Evolutionary conservation across 1,140 invertebrate species (phyloP).

Genomic region (Musca domestica): DNA sequence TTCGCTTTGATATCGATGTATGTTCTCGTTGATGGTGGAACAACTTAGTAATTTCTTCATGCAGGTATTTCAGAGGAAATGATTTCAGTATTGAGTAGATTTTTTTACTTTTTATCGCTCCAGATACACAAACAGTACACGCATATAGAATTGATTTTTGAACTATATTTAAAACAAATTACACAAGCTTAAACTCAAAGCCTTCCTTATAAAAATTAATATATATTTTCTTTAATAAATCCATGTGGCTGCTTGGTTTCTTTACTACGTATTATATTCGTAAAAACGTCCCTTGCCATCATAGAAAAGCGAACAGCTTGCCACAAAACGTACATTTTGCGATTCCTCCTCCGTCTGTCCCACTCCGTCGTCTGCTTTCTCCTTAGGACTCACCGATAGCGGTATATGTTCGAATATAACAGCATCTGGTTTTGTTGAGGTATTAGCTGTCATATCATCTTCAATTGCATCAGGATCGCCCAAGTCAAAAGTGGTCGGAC

Average conservation of each 20-base stretch:
- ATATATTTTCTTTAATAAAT: too few relatives aligned
- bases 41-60: too few relatives aligned
- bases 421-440: not conserved
- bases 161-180: not conserved
- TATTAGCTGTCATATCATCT: not conserved
- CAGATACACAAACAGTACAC: too few relatives aligned
- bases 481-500: not conserved
- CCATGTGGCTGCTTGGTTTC: too few relatives aligned
- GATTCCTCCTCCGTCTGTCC: not conserved
- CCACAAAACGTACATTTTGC: conserved; percentile 10
- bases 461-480: too few relatives aligned
- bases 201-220: not conserved
- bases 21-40: too few relatives aligned
- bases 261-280: not conserved
- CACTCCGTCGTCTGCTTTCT: not conserved
- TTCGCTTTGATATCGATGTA: too few relatives aligned
- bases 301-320: conserved; percentile 17
- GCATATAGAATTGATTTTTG: too few relatives aligned
- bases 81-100: too few relatives aligned
- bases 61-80: too few relatives aligned
- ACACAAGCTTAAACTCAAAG: not conserved
- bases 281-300: conserved; percentile 15
- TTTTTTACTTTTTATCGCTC: too few relatives aligned
- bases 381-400: not conserved
- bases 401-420: not conserved